phyloP scores from a whole-genome alignment of 2,888 invertebrate species.

The Ferdinandea cuprea region DNA sequence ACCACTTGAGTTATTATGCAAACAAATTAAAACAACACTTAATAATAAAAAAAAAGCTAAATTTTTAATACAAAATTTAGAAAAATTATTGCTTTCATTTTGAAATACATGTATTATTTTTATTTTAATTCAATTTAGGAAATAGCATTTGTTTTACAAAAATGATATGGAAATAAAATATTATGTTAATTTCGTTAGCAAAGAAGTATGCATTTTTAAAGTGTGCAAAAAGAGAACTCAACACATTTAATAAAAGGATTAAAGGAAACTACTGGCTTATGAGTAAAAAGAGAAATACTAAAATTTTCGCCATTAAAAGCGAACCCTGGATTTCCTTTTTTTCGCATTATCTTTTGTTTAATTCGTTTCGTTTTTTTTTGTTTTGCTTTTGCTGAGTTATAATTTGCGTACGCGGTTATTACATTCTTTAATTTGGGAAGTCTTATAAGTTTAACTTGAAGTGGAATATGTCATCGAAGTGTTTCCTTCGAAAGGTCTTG shows the following conservation, averaged over 20 bases:
- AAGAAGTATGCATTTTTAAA: no score
- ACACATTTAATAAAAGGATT: background rate
- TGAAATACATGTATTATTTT: constrained; percentile 6
- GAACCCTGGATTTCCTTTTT: constrained; percentile 74
- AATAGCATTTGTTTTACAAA: background rate
- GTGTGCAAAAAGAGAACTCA: no score
- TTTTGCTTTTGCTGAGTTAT: background rate
- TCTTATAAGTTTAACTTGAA: no score
- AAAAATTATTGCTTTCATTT: constrained; percentile 21
- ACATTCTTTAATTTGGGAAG: background rate
- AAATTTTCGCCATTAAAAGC: constrained; percentile 58
- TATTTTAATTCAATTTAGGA: constrained; percentile 1
- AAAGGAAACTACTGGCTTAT: background rate
- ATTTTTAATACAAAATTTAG: background rate
- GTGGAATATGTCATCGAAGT: no score
- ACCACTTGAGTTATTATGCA: no score
- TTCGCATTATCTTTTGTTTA: constrained; percentile 30
- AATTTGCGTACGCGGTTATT: background rate
- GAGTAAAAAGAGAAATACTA: constrained; percentile 9
- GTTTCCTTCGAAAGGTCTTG: no score
- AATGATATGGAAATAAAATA: background rate
- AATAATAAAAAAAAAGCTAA: background rate
- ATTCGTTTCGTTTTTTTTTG: constrained; percentile 3
- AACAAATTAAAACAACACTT: background rate
- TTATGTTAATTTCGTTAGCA: no score